Conservation (phyloP, 1,140 invertebrate species). For the Drosophila serrata region DNA sequence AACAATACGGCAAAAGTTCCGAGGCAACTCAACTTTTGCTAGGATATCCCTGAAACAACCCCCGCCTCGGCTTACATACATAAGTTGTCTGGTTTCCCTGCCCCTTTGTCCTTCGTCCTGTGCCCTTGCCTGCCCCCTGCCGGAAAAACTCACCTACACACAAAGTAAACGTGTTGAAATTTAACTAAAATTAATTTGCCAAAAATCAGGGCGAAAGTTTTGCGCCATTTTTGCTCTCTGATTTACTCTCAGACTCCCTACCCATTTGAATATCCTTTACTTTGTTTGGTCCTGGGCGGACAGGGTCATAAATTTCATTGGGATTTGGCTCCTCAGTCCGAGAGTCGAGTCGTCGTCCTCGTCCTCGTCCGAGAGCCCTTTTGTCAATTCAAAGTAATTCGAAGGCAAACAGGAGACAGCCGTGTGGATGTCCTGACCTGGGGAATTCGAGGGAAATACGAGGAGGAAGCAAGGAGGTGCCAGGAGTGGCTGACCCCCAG, state of each 20-base stretch:
- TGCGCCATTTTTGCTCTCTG: conserved; percentile 47
- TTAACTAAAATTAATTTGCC: conserved; percentile 69
- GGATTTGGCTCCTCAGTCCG: conserved; percentile 16
- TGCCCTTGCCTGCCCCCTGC: no score
- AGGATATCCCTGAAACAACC: conserved; percentile 5
- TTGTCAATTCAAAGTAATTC: conserved; percentile 48
- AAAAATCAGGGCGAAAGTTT: conserved; percentile 60
- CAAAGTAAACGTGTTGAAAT: conserved; percentile 63
- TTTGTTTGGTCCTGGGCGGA: conserved; percentile 3
- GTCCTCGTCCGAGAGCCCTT: conserved; percentile 15
- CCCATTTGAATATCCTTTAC: neutral
- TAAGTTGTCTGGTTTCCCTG: conserved; percentile 22
- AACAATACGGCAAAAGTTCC: conserved; percentile 73
- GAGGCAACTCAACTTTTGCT: conserved; percentile 19
- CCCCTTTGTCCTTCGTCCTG: no score
- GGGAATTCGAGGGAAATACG: conserved; percentile 11
- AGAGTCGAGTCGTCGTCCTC: no score
- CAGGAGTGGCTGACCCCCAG: conserved; percentile 13
- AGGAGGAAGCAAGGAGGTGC: neutral
- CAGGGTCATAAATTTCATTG: conserved; percentile 51
- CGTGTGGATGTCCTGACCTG: conserved; percentile 10
- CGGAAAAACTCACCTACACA: conserved; percentile 27
- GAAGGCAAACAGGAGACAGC: conserved; percentile 30
- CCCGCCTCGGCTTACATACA: conserved; percentile 8
- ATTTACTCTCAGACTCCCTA: conserved; percentile 36